A percentile compares a stretch with the other conserved stretches of the same genome.
Conservation (phyloP, 2,888 invertebrate species). For the Nomada lathburiana region DNA sequence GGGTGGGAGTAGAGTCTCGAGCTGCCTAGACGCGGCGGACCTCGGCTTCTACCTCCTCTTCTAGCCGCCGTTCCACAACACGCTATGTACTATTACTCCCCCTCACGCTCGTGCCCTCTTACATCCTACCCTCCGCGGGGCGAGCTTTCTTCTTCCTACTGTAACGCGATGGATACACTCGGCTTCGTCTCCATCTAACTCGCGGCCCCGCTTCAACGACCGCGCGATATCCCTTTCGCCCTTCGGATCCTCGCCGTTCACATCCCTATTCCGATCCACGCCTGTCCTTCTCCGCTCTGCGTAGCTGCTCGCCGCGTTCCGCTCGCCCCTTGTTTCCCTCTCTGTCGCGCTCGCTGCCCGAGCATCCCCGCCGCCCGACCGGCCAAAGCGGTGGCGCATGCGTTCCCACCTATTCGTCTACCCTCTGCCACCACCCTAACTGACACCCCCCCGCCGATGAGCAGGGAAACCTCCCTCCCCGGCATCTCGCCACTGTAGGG, state of each 20-base stretch:
- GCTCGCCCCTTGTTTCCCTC: not conserved
- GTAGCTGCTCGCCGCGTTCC: not conserved
- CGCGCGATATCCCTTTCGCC: not conserved
- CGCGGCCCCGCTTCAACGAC: constrained; percentile 10
- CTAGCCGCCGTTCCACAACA: constrained; percentile 22
- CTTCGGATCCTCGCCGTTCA: not conserved
- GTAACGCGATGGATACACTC: constrained; percentile 20
- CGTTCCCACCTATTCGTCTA: constrained; percentile 66
- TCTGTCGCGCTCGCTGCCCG: constrained; percentile 23
- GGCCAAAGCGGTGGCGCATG: constrained; percentile 59
- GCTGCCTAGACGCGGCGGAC: constrained; percentile 74
- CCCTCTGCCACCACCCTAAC: constrained; percentile 61
- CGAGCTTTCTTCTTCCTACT: constrained; percentile 13
- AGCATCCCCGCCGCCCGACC: constrained; percentile 62
- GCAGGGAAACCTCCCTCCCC: constrained; percentile 34
- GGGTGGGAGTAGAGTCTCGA: constrained; percentile 61
- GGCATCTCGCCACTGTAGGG: constrained; percentile 20
- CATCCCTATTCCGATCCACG: not conserved
- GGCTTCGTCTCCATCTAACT: constrained; percentile 20
- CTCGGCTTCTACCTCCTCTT: constrained; percentile 56
- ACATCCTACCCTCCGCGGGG: not conserved
- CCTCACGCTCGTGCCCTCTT: not conserved
- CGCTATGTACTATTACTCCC: not conserved
- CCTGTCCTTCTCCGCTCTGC: constrained; percentile 22
- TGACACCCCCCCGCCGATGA: constrained; percentile 44